A percentile compares a stretch with the other conserved stretches of the same genome.
phyloP scores from a whole-genome alignment of 1,140 invertebrate genomes.

The Drosophila oshimai region DNA sequence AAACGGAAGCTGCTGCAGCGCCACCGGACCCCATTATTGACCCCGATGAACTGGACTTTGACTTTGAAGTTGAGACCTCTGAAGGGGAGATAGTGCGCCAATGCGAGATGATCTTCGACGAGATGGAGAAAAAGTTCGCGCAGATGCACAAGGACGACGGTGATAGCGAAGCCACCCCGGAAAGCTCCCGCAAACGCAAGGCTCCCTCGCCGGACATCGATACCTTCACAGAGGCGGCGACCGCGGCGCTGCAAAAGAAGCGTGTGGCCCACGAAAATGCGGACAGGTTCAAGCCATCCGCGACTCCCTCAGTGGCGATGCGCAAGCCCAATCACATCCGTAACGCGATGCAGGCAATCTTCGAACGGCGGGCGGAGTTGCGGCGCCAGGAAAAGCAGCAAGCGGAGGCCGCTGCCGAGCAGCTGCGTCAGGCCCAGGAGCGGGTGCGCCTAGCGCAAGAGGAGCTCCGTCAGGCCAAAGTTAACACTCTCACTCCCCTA shows the following conservation, averaged over 20 bases:
- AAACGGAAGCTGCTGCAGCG: background rate
- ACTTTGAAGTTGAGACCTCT: constrained; percentile 56
- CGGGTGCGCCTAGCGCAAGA: constrained; percentile 65
- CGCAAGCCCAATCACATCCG: constrained; percentile 72
- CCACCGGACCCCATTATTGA: background rate
- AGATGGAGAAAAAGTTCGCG: constrained; percentile 82
- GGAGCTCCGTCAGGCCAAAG: constrained; percentile 49
- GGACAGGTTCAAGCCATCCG: constrained; percentile 40
- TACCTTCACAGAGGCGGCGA: constrained; percentile 48
- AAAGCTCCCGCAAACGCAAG: constrained; percentile 55
- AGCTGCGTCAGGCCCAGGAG: constrained; percentile 63
- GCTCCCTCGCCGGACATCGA: constrained; percentile 64
- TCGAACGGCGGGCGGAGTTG: constrained; percentile 62
- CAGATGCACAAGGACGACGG: constrained; percentile 49
- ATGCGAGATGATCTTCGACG: constrained; percentile 89
- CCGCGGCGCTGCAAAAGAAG: constrained; percentile 74
- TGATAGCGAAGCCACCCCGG: background rate
- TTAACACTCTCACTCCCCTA: constrained; percentile 64
- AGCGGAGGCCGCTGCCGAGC: constrained; percentile 53
- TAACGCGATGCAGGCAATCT: constrained; percentile 78
- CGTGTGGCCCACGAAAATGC: constrained; percentile 83
- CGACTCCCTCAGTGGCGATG: background rate
- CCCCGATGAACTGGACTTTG: constrained; percentile 36
- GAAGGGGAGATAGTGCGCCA: constrained; percentile 87
- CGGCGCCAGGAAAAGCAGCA: constrained; percentile 60